These are phyloP conservation scores for Drosophila picticornis DNA, from an alignment of 2,888 invertebrate species.

Conservation along the genomic window DNA sequence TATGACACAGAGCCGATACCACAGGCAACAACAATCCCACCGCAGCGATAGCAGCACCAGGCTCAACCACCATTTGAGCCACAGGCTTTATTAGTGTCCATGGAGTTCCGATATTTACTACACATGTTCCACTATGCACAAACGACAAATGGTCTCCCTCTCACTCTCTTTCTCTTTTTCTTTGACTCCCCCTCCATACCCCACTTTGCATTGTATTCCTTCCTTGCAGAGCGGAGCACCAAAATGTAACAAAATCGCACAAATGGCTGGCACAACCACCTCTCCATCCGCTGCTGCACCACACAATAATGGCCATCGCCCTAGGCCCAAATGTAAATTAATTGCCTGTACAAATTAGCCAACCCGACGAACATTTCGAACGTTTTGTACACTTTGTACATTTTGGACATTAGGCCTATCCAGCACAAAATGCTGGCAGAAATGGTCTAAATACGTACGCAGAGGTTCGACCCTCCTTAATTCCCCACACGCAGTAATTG, in stretches of 20 bases:
- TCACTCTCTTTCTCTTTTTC: too few species aligned
- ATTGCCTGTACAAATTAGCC: conserved; percentile 77
- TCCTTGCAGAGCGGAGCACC: conserved; percentile 25
- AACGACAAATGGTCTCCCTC: conserved; percentile 35
- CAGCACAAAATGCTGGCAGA: conserved; percentile 37
- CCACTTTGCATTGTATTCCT: neutral
- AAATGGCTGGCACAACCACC: conserved; percentile 45
- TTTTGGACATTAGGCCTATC: conserved; percentile 47
- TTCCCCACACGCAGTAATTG: conserved; percentile 41
- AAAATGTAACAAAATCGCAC: conserved; percentile 66
- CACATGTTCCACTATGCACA: conserved; percentile 35
- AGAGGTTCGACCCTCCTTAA: conserved; percentile 19
- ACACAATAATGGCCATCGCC: conserved; percentile 7
- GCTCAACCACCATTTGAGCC: conserved; percentile 14
- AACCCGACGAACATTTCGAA: conserved; percentile 55
- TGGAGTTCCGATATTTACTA: conserved; percentile 47
- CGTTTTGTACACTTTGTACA: conserved; percentile 30
- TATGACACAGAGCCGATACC: conserved; percentile 46
- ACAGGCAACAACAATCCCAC: conserved; percentile 8
- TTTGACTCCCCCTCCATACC: neutral
- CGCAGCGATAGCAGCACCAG: neutral
- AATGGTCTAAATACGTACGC: conserved; percentile 15
- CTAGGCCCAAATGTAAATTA: conserved; percentile 69
- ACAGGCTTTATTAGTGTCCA: conserved; percentile 32
- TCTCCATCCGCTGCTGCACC: neutral